Conservation (phyloP, 1,140 invertebrate species). For the Anastrepha obliqua region DNA sequence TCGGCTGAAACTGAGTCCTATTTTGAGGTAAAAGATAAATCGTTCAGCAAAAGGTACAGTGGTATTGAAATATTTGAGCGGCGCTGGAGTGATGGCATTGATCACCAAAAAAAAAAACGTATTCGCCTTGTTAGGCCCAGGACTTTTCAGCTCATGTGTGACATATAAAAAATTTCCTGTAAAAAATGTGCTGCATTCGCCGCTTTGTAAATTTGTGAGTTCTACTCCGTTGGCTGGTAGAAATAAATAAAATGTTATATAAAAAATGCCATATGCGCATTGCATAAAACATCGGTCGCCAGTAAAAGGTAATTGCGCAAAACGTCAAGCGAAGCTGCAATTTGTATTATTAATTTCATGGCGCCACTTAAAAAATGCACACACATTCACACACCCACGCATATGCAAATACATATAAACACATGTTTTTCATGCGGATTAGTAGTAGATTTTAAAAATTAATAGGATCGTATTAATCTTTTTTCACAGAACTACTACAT, state of each 20-base stretch:
- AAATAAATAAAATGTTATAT: conserved; percentile 7
- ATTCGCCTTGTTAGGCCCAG: too few species aligned
- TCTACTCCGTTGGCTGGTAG: neutral
- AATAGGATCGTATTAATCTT: conserved; percentile 23
- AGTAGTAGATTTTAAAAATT: conserved; percentile 52
- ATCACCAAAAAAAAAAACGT: too few species aligned
- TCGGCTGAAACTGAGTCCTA: too few species aligned
- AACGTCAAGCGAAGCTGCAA: conserved; percentile 30
- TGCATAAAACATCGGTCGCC: neutral
- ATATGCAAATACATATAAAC: neutral
- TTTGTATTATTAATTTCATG: conserved; percentile 49
- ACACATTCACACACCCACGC: neutral
- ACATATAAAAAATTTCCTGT: neutral
- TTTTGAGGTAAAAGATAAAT: too few species aligned
- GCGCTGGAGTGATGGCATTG: too few species aligned
- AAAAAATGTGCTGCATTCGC: neutral
- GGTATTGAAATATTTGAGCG: too few species aligned
- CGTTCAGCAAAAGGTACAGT: too few species aligned
- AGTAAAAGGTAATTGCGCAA: conserved; percentile 43
- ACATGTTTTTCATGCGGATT: conserved; percentile 31
- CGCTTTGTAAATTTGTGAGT: neutral
- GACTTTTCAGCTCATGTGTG: too few species aligned
- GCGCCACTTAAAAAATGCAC: conserved; percentile 45
- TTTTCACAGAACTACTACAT: neutral
- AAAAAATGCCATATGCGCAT: neutral